Evolutionary conservation across 1,140 invertebrate species (phyloP), one percentile per base, ranked within the genome.

Genomic region (Vanessa tameamea): DNA sequence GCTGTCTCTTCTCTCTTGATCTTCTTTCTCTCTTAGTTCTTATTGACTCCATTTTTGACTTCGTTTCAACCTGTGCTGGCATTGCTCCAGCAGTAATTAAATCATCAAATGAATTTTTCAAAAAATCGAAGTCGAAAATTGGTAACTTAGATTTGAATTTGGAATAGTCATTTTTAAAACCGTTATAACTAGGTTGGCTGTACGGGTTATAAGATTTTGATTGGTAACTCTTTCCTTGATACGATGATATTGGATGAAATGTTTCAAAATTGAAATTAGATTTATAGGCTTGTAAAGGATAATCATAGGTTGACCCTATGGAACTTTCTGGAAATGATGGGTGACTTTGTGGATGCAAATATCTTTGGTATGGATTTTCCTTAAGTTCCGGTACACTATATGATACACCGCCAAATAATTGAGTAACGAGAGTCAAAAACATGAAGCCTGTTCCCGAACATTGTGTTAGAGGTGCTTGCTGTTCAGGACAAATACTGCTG

Each of bases 371-470:
- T 6, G 74, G 72, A 47, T 74, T 72, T 23, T 64, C 26, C 26
- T 31, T 31, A 4, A 31, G 26, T 31, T 31, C 47, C 12, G 69
- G 69, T 26, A 74, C 63, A 53, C 77, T 80, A 57, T 91, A 87
- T 2, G 81, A 66, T 0, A 94, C 94, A 13, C 92, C 83, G 3
- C 95, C 94, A 71, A 95, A 95, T 1, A 95, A 78, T 23, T 91
- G 92, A 0, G 93, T 85, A 2, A 95, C 73, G 26, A 95, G 81
- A 7, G 93, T 87, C 7, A 96, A 77, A 76, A 94, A 95, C 84
- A 95, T 84, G 48, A 94, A 92, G 3, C 93, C 93, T 2, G 92
- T 88, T 9, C 94, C 89, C 2, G 94, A 93, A 77, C 95, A 95
- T 73, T 93, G 93, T 0, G 94, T 94, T 7, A 95, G 80, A 15